Base-by-base conservation (phyloP, 2,113 vertebrate genomes). In the Mandrillus leucophaeus region DNA sequence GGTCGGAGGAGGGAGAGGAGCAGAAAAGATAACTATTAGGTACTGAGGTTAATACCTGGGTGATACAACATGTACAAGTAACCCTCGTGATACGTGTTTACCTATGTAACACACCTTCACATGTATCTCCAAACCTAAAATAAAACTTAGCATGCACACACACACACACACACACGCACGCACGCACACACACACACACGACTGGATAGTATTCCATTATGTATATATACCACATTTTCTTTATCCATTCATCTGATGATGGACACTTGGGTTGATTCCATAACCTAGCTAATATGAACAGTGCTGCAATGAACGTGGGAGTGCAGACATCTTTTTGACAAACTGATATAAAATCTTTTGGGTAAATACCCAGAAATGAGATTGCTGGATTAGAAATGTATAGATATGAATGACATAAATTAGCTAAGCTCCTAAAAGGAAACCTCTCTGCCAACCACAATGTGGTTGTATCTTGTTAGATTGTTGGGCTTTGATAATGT, bases 391-490 rank as follows among this genome's bases (percentile, higher is more conserved):
- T 35, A 92, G 78, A 92, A 94, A 66, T 14, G 5, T 66, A 66
- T 50, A 80, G 25, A 83, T 92, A 68, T 80, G 84, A 88, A 88
- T n/a, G 12, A 89, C 27, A 38, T 45, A 96, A 84, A 92, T 32
- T 88, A 45, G 17, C 35, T 52, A 80, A 70, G 35, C 13, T 68
- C 57, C 72, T 40, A 57, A 12, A 68, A 48, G n/a, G 70, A 94
- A 85, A 73, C 66, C 14, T 79, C 18, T 92, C 84, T 85, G 66
- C 43, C 64, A 80, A 32, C 72, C 38, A 68, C 84, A 81, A 32
- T 73, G 48, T 48, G 40, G 16, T 66, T 94, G 32, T 80, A 50
- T 75, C 68, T 88, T 91, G 12, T 48, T 88, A 66, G 52, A 80
- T 50, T 80, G 25, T 30, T 96, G 48, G 27, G 22, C 38, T 94